Base-by-base conservation (phyloP, 2,797 vertebrate genomes). In the Pempheris klunzingeri region DNA sequence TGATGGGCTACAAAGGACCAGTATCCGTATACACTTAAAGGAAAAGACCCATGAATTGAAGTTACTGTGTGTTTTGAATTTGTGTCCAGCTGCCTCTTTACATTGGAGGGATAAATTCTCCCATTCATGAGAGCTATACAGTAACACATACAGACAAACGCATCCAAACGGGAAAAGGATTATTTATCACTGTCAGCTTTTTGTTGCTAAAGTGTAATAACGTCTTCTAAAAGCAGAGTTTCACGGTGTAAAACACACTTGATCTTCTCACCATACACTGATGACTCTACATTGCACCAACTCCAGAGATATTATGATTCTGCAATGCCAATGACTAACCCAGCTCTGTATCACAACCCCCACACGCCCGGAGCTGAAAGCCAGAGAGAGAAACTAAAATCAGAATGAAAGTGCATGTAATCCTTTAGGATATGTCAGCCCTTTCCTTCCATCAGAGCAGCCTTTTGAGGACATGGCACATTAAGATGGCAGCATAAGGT, bases 251-350 rank as follows among this genome's bases (percentile, higher is more conserved):
- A 53, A 70, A 77, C 39, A 54, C 8, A 62, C 54, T 49, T 38
- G 4, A 55, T 64, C 47, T 81, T 81, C 68, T 59, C 55, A 58
- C 28, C 15, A 70, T 6, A 44, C 53, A 26, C 7, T 0, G 4
- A 52, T 82, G 73, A 80, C 46, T 79, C 58, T 20, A 63, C 26
- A 72, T 26, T 61, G 13, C 54, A 74, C 30, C 10, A 38, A 7
- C 60, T 71, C 39, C 70, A 74, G 43, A 64, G 54, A 62, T 77
- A 74, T 60, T 39, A 69, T 71, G 72, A 82, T 66, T 62, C 28
- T 43, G 43, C 59, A 61, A 68, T 71, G 30, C 49, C 49, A 57
- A 41, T 83, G 86, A 93, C 85, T 81, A 84, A 86, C 34, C 43
- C 10, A 28, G 64, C 68, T 60, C 43, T 75, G 39, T 49, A 74